Base-by-base conservation (phyloP, 2,797 vertebrate genomes). In the Sciurus carolinensis region DNA sequence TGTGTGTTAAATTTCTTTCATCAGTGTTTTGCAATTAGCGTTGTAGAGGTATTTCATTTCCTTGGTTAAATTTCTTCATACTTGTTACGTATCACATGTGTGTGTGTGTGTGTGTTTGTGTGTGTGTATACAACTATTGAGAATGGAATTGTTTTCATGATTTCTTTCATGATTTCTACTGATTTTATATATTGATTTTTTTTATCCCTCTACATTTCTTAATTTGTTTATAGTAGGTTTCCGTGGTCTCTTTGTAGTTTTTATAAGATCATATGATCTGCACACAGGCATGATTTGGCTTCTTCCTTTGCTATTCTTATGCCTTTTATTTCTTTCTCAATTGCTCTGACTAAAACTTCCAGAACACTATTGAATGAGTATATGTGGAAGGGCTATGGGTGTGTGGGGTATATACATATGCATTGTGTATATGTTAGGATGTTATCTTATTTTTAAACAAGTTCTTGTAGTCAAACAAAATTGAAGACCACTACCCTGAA, bases 401-500 rank as follows among this genome's bases (percentile, higher is more conserved):
- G 14, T 47, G 10, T 54, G 1, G 1, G 44, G 13, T 66, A 2
- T 71, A 1, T 44, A 52, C 57, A 30, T 3, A 67, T n/a, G 33
- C 72, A 5, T 52, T 52, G 17, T 67, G 0, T 79, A 0, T 90
- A 28, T 72, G 22, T 9, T 86, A 67, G 44, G 1, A 8, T 87
- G 2, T 92, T 77, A 10, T 93, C 39, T 71, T 93, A 18, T 18
- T 80, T 12, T 86, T 95, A 79, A 69, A 84, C 13, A 87, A 75
- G 9, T 95, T 92, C 17, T 87, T 88, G 20, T 14, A 20, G 11
- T 81, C 24, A 86, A 54, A 67, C 24, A 85, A 73, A 30, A 72
- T 89, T 83, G n/a, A 90, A 95, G 86, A 11, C 47, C n/a, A 91
- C n/a, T 89, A 67, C 57, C 14, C 39, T 87, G 39, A 87, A 83